Evolutionary conservation across 2,888 invertebrate genomes (phyloP), one percentile per base, ranked within the genome.

Genomic region (Cataglyphis albicans): DNA sequence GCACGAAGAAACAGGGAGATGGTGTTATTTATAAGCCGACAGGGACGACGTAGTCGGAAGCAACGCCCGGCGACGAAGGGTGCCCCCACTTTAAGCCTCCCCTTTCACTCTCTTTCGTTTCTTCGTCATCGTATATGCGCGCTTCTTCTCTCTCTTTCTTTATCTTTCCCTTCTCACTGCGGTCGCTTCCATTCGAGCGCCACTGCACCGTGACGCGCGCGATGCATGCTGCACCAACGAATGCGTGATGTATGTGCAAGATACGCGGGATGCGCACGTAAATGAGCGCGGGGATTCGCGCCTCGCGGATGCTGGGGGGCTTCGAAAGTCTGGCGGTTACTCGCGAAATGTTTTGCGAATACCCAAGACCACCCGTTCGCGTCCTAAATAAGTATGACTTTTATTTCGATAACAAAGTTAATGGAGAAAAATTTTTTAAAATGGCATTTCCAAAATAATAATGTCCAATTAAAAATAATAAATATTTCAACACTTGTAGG

Each of bases 1-100:
- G 90, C 91, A 88, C 89, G 90, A 92, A 93, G 91, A 92, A 93
- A 90, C 91, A 86, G 87, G 85, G 92, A 93, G 94, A 94, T 94
- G 93, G 94, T 93, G 94, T 94, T 93, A 93, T 94, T 94, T 94
- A 93, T 94, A 93, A 93, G 93, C 89, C 78, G 88, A 82, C 76
- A 85, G 85, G 84, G 84, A 80, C 88, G 89, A 86, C 65, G 83
- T 81, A 73, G 82, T 87, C 87, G 89, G 88, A 89, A 89, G 89
- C 84, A 83, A 88, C 84, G 89, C 82, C 84, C 85, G 84, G 57
- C 68, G 63, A 52, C 72, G 70, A 57, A 82, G 74, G 72, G 76
- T 41, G 73, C 67, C 70, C 81, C 81, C 48, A 52, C 63, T 73
- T 83, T 29, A 21, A 38, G 32, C 21, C 25, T 52, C 73, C 55